Evolutionary conservation across 2,113 vertebrate genomes (phyloP).

Genomic region (Corydoras sp.): DNA sequence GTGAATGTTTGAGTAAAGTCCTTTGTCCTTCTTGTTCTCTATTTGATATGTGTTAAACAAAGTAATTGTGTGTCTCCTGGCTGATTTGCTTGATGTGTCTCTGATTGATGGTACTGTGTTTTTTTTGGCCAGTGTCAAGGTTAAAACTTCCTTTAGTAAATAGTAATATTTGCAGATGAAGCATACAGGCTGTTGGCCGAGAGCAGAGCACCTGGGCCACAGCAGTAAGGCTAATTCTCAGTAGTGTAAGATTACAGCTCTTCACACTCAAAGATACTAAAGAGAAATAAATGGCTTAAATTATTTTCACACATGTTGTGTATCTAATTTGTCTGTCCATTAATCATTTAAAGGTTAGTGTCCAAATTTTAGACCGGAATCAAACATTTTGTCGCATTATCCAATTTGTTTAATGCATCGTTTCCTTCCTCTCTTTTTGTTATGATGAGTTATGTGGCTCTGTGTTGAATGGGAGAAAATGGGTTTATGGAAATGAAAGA

Average conservation of each 20-base stretch:
- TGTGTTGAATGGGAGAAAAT: slow-evolving; percentile 60
- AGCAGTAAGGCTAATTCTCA: neutral
- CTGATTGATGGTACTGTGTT: slow-evolving; percentile 11
- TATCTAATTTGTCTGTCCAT: slow-evolving; percentile 11
- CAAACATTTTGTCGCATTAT: slow-evolving; percentile 37
- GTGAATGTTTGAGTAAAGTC: neutral
- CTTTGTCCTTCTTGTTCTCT: neutral
- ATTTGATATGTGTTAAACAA: slow-evolving; percentile 12
- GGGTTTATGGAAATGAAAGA: slow-evolving; percentile 69
- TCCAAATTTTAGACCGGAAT: slow-evolving; percentile 37
- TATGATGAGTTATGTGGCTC: slow-evolving; percentile 39
- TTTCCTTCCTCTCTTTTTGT: slow-evolving; percentile 43
- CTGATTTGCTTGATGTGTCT: slow-evolving; percentile 11
- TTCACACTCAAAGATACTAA: neutral
- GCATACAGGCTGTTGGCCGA: slow-evolving; percentile 56
- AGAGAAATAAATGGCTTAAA: neutral
- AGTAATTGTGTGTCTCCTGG: slow-evolving; percentile 8
- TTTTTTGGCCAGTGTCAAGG: slow-evolving; percentile 44
- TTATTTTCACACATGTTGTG: neutral
- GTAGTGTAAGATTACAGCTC: neutral
- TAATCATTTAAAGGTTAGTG: slow-evolving; percentile 2
- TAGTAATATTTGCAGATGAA: slow-evolving; percentile 61
- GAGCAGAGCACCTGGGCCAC: slow-evolving; percentile 6
- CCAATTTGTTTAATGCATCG: slow-evolving; percentile 42
- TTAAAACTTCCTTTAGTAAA: slow-evolving; percentile 42